phyloP scores from a whole-genome alignment of 2,888 invertebrate genomes.

The Hesperia comma region DNA sequence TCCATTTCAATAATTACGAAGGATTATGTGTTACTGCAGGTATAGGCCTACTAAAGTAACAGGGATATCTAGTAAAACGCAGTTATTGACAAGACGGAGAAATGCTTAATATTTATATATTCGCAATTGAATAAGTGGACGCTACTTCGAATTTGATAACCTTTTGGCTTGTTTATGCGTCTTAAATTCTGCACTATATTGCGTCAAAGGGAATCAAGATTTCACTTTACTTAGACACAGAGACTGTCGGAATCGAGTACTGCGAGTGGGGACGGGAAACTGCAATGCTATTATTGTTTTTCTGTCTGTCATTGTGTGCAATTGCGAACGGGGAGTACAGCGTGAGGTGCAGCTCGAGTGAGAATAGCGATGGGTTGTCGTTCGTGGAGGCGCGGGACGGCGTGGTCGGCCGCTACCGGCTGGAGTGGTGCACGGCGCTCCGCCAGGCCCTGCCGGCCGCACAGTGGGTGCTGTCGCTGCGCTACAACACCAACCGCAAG shows the following conservation, averaged over 20 bases:
- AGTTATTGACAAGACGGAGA: not conserved
- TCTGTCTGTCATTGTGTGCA: conserved; percentile 42
- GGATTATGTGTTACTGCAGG: too few species aligned
- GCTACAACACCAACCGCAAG: conserved; percentile 33
- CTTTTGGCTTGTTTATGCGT: conserved; percentile 29
- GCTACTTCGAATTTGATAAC: conserved; percentile 32
- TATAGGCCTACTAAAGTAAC: too few species aligned
- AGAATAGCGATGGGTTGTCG: not conserved
- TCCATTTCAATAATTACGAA: too few species aligned
- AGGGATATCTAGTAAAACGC: not conserved
- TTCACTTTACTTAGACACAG: not conserved
- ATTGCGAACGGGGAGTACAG: conserved; percentile 9
- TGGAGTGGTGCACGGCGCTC: conserved; percentile 54
- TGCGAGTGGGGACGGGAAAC: conserved; percentile 14
- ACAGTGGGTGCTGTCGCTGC: conserved; percentile 51
- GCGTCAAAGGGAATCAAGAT: not conserved
- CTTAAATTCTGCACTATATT: not conserved
- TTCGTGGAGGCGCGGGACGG: conserved; percentile 27
- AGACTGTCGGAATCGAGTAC: conserved; percentile 13
- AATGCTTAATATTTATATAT: conserved; percentile 7
- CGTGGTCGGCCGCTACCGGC: conserved; percentile 57
- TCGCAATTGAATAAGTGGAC: conserved; percentile 9
- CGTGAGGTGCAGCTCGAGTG: conserved; percentile 15
- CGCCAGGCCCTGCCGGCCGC: conserved; percentile 36
- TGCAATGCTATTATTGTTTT: conserved; percentile 49